A percentile compares a stretch with the other conserved stretches of the same genome.
phyloP scores from a whole-genome alignment of 2,888 invertebrate genomes.

The Lasioglossum marginatum region DNA sequence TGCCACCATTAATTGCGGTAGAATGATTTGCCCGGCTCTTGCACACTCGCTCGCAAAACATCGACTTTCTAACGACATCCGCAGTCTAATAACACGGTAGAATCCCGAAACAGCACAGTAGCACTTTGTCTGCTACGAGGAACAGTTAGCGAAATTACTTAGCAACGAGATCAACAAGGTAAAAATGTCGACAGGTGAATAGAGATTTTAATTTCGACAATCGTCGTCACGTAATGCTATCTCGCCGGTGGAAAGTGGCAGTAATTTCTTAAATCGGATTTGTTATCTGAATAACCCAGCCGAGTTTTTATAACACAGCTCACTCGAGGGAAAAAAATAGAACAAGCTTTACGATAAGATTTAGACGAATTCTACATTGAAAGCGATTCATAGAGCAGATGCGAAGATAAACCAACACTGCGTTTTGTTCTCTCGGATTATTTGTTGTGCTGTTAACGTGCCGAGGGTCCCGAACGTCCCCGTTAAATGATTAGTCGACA shows the following conservation, averaged over 20 bases:
- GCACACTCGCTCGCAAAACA: not conserved
- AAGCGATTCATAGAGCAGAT: not conserved
- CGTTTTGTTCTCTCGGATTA: not conserved
- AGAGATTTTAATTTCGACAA: not conserved
- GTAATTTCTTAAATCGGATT: not conserved
- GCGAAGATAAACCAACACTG: not conserved
- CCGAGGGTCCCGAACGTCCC: not conserved
- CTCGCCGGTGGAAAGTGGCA: not conserved
- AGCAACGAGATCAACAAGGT: conserved; percentile 7
- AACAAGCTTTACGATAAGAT: not conserved
- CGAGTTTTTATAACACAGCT: not conserved
- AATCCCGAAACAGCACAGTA: not conserved
- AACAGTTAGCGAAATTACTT: not conserved
- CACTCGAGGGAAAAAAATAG: not conserved
- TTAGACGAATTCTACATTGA: not conserved
- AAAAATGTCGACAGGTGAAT: not conserved
- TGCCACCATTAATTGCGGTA: not conserved
- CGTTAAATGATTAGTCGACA: conserved; percentile 45
- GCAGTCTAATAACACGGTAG: not conserved
- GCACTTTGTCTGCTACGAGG: not conserved
- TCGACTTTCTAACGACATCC: conserved; percentile 7
- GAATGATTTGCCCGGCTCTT: not conserved
- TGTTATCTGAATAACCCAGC: not conserved
- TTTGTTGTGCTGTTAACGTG: not conserved
- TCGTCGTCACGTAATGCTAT: not conserved